Conservation (phyloP, 2,113 vertebrate genomes). For the Mustela nigripes region DNA sequence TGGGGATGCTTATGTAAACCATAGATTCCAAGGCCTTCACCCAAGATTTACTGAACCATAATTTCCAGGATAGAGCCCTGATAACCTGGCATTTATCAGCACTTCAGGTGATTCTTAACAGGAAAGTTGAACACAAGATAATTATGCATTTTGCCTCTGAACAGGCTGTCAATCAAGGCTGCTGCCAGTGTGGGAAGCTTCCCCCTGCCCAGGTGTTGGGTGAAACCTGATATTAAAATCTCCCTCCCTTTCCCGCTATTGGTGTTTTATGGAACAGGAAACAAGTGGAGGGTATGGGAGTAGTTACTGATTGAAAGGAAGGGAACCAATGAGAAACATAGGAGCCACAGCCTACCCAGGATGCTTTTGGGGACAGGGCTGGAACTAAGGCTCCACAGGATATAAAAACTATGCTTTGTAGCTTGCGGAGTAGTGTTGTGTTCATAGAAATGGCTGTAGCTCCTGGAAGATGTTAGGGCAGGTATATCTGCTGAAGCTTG, state of each 20-base stretch:
- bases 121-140: background rate
- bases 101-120: background rate
- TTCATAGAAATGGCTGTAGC: rapidly evolving
- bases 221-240: rapidly evolving
- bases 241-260: background rate
- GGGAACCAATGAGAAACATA: slow-evolving; percentile 38
- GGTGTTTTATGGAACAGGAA: background rate
- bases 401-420: background rate
- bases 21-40: background rate
- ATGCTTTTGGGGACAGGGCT: background rate
- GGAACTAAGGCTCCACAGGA: background rate
- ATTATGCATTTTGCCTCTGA: background rate
- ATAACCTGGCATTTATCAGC: background rate
- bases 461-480: rapidly evolving
- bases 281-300: background rate
- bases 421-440: rapidly evolving
- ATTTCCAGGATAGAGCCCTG: background rate
- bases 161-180: background rate
- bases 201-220: rapidly evolving
- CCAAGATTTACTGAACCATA: background rate
- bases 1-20: background rate
- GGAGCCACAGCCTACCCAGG: background rate
- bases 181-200: rapidly evolving
- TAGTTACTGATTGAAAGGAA: slow-evolving; percentile 11
- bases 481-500: rapidly evolving